Percentiles rank a stretch among this genome's conserved stretches.
Conservation (phyloP, 2,888 invertebrate species). For the Anoplius nigerrimus region DNA sequence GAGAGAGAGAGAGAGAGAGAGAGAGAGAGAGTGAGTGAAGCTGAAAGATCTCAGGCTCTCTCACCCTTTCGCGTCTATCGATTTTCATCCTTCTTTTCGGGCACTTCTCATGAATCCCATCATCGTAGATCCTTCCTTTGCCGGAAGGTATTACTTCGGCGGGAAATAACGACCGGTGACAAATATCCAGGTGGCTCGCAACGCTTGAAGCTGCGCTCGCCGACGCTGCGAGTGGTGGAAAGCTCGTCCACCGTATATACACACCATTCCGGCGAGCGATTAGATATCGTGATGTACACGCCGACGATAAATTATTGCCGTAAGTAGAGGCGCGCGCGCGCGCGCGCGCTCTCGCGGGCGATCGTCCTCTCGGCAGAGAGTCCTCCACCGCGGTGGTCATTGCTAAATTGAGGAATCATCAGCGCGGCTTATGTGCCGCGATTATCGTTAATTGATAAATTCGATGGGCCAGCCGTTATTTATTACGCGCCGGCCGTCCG, state of each 20-base stretch:
- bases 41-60: too few relatives aligned
- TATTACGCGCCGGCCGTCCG: slow-evolving; percentile 35
- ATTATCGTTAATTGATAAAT: slow-evolving; percentile 60
- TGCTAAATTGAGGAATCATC: slow-evolving; percentile 58
- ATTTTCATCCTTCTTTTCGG: neutral
- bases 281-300: slow-evolving; percentile 45
- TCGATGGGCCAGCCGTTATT: slow-evolving; percentile 47
- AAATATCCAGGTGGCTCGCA: slow-evolving; percentile 44
- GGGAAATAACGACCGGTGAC: slow-evolving; percentile 44
- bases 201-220: neutral
- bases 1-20: too few relatives aligned
- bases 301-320: slow-evolving; percentile 48
- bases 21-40: too few relatives aligned
- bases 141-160: slow-evolving; percentile 33
- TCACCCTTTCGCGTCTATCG: neutral
- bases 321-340: slow-evolving; percentile 23
- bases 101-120: slow-evolving; percentile 26
- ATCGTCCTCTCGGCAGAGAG: neutral
- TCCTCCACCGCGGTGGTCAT: slow-evolving; percentile 44
- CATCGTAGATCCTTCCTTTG: slow-evolving; percentile 16
- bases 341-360: neutral
- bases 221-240: neutral
- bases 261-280: slow-evolving; percentile 28
- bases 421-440: slow-evolving; percentile 37
- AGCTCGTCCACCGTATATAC: slow-evolving; percentile 8